phyloP scores from a whole-genome alignment of 2,113 vertebrate genomes.

The Poeciliopsis retropinna region DNA sequence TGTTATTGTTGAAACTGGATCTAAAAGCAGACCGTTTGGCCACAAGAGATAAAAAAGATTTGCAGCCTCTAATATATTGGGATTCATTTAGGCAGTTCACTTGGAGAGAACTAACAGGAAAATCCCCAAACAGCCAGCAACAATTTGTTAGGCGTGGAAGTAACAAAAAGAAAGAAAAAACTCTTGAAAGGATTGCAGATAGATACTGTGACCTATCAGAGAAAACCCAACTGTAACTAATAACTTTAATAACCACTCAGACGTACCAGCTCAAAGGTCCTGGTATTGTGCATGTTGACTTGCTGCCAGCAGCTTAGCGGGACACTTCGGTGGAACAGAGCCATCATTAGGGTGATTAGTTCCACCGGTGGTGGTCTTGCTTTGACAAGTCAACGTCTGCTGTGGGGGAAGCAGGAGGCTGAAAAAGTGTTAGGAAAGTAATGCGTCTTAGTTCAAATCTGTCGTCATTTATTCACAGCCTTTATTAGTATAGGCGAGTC shows the following conservation, averaged over 20 bases:
- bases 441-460: too few relatives aligned
- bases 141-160: conserved; percentile 1
- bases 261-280: conserved; percentile 24
- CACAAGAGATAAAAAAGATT: too few relatives aligned
- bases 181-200: neutral
- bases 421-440: too few relatives aligned
- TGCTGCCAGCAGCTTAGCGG: conserved; percentile 32
- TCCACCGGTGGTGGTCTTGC: conserved; percentile 28
- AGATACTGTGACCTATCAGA: conserved; percentile 12
- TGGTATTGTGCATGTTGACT: conserved; percentile 16
- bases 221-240: conserved; percentile 43
- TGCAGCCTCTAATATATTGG: too few relatives aligned
- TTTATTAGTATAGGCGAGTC: too few relatives aligned
- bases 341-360: conserved; percentile 44
- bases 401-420: neutral
- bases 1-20: too few relatives aligned
- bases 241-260: conserved; percentile 38
- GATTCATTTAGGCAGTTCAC: too few relatives aligned
- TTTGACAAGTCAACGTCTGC: conserved; percentile 6
- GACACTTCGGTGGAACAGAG: conserved; percentile 29
- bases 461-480: too few relatives aligned
- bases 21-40: too few relatives aligned
- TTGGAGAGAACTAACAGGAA: too few relatives aligned
- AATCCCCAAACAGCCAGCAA: neutral
- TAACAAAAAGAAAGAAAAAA: neutral